These are phyloP conservation scores for Amphiprion ocellaris DNA, from an alignment of 2,113 vertebrate species.

Conservation along the genomic window DNA sequence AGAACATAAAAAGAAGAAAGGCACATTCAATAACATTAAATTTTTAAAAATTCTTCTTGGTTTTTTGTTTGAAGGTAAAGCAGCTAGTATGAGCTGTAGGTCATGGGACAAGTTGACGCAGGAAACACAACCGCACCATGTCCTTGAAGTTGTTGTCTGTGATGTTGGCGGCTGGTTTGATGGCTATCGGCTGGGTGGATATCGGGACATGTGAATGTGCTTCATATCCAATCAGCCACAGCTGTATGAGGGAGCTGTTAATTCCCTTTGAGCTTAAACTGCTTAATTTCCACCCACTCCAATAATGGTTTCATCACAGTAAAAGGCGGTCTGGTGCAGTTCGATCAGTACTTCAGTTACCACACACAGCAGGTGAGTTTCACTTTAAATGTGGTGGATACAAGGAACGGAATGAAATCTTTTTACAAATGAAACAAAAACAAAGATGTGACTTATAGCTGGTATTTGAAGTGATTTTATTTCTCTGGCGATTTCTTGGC, in stretches of 20 bases:
- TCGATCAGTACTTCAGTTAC: conserved; percentile 34
- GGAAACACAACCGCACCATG: no score
- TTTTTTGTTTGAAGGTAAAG: no score
- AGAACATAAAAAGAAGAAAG: no score
- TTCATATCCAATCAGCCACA: conserved; percentile 42
- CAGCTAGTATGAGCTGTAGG: no score
- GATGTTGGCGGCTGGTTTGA: no score
- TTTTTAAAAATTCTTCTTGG: no score
- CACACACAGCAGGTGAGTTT: conserved; percentile 35
- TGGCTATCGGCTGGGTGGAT: not conserved
- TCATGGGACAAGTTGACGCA: no score
- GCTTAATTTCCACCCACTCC: conserved; percentile 64
- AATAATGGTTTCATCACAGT: conserved; percentile 58
- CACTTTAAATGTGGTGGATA: conserved; percentile 1
- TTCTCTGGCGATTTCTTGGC: no score
- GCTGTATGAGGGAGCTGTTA: conserved; percentile 39
- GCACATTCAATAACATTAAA: no score
- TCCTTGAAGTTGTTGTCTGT: no score
- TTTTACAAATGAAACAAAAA: not conserved
- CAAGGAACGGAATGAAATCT: not conserved
- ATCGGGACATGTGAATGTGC: conserved; percentile 1
- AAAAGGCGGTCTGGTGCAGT: conserved; percentile 45
- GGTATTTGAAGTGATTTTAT: not conserved
- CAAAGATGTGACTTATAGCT: not conserved
- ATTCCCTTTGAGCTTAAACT: conserved; percentile 67